Base-by-base conservation (phyloP, 2,113 vertebrate species). In the Ellobius talpinus region DNA sequence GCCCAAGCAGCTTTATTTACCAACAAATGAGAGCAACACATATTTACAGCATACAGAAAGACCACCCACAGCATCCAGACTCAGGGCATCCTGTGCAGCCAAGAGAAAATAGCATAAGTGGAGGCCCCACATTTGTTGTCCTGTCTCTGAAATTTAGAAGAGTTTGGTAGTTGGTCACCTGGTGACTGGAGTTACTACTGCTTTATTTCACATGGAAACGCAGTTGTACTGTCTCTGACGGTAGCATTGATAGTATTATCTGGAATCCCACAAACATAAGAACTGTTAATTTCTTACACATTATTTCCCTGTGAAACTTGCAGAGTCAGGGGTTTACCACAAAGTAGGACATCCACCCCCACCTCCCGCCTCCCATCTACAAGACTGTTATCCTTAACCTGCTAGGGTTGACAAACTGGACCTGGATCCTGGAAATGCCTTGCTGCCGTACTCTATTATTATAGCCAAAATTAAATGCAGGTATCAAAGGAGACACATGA, bases 401-500 rank as follows among this genome's bases (percentile, higher is more conserved):
- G 14, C 23, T 66, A 61, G 21, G 7, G 13, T 74, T 50, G n/a
- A 90, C 39, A 52, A 11, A 55, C 11, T 31, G 77, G 70, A 58
- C 33, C 42, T 63, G 29, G 0, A 24, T 7, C 23, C 68, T 84
- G 89, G 66, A 73, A 90, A 90, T 19, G 6, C 36, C 16, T 96
- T 74, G 42, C 63, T 70, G 45, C 50, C 9, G 68, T 84, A n/a
- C 79, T 78, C 11, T 68, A 52, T 33, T 87, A 65, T 82, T 87
- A 87, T 78, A 95, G 85, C 39, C 10, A 1, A 94, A 91, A 63
- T 92, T n/a, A 91, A 97, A 87, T 78, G 11, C 84, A 47, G 45
- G 16, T 74, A 17, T 66, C 82, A 88, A 77, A 87, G 74, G 24
- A 78, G 95, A 94, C 76, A 65, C 50, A 55, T 42, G 74, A 90